Evolutionary conservation across 2,113 vertebrate species (phyloP).

Genomic region (Pipa parva): DNA sequence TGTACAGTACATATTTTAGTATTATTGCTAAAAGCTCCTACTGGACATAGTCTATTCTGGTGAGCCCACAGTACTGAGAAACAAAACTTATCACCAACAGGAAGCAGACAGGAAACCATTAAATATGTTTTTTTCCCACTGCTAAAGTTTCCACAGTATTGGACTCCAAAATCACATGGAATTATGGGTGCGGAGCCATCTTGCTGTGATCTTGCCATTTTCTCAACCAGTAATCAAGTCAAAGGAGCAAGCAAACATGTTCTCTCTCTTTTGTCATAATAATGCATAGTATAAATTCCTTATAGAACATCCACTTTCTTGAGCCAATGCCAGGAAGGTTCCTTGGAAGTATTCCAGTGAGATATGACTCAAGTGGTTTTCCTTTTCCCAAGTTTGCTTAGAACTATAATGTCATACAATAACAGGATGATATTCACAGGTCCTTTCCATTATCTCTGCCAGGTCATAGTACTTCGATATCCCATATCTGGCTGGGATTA

Average conservation of each 20-base stretch:
- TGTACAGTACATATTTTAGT: too few relatives aligned
- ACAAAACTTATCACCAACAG: background rate
- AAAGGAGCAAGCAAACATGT: too few relatives aligned
- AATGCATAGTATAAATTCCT: background rate
- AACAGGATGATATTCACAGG: background rate
- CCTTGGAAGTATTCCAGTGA: conserved; percentile 43
- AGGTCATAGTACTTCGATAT: conserved; percentile 67
- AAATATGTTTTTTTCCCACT: background rate
- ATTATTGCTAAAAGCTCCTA: too few relatives aligned
- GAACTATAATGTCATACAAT: background rate
- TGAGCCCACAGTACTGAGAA: too few relatives aligned
- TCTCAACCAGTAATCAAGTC: background rate
- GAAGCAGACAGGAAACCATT: background rate
- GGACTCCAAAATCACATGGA: background rate
- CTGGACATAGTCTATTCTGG: too few relatives aligned
- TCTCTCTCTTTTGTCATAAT: background rate
- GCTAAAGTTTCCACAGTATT: background rate
- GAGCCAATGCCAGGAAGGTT: background rate
- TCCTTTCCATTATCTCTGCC: background rate
- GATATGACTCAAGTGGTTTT: conserved; percentile 46
- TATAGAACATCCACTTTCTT: background rate
- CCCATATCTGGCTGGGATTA: conserved; percentile 68
- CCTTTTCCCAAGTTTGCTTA: background rate
- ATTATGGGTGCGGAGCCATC: background rate
- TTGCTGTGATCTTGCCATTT: background rate